Conservation (phyloP, 1,140 invertebrate genomes). For the Apis laboriosa region DNA sequence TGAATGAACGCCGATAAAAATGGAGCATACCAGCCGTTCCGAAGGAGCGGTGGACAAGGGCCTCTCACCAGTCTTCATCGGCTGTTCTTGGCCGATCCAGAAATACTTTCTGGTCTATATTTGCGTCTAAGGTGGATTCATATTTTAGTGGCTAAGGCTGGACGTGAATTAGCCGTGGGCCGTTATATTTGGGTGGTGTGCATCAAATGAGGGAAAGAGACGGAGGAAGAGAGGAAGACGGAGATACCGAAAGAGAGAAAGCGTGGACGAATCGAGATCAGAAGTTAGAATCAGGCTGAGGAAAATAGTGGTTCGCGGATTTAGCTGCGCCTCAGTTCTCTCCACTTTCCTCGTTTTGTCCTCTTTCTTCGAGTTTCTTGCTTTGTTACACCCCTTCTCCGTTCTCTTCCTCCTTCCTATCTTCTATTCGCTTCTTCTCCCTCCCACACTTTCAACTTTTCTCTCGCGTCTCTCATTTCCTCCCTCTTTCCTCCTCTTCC, state of each 20-base stretch:
- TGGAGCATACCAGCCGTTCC: neutral
- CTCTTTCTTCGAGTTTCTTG: conserved; percentile 10
- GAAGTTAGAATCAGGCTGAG: conserved; percentile 51
- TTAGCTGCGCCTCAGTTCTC: conserved; percentile 57
- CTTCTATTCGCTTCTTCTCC: neutral
- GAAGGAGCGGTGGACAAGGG: neutral
- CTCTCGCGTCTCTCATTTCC: neutral
- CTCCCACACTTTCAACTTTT: neutral
- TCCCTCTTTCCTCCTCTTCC: neutral
- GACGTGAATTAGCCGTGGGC: conserved; percentile 56
- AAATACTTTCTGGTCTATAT: conserved; percentile 79
- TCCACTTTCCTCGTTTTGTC: conserved; percentile 54
- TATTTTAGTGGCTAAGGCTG: conserved; percentile 70
- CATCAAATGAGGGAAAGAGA: conserved; percentile 21
- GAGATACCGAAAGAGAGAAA: conserved; percentile 41
- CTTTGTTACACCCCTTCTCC: too few relatives aligned
- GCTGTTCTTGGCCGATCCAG: conserved; percentile 60
- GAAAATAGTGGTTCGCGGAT: conserved; percentile 68
- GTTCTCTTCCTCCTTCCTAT: neutral
- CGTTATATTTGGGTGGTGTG: conserved; percentile 77
- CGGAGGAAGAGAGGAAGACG: conserved; percentile 8
- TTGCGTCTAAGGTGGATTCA: conserved; percentile 76
- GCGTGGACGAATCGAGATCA: conserved; percentile 59
- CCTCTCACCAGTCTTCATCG: conserved; percentile 1
- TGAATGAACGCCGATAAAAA: conserved; percentile 10